Conservation (phyloP, 2,797 vertebrate species). For the Erithacus rubecula region DNA sequence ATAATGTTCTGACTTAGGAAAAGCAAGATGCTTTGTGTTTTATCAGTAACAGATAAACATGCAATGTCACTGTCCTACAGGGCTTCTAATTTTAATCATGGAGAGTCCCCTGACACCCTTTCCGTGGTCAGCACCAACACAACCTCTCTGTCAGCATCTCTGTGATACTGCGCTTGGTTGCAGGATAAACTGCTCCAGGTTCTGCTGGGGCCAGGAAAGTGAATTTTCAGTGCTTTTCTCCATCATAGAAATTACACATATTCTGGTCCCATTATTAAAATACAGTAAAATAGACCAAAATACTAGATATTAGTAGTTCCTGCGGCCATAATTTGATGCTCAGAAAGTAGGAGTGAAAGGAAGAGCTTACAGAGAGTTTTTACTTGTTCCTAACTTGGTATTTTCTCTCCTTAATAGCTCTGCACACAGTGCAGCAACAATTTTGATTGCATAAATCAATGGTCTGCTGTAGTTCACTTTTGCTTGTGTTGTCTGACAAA, state of each 20-base stretch:
- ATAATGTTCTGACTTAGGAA: neutral
- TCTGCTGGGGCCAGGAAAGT: neutral
- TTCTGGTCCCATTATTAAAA: neutral
- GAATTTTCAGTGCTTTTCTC: neutral
- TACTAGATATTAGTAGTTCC: neutral
- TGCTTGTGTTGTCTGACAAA: neutral
- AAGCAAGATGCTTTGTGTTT: neutral
- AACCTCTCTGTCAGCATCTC: neutral
- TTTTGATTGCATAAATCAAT: conserved; percentile 49
- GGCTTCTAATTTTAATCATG: neutral
- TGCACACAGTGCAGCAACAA: neutral
- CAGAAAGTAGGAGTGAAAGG: neutral
- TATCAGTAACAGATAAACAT: neutral
- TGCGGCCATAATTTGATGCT: neutral
- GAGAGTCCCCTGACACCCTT: neutral
- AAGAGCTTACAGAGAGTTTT: neutral
- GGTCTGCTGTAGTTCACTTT: neutral
- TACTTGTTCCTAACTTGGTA: conserved; percentile 14
- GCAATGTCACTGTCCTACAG: fast-evolving
- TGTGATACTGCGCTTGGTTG: neutral
- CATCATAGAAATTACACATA: fast-evolving
- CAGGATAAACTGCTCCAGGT: neutral
- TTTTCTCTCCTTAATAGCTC: neutral
- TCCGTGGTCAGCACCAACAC: neutral
- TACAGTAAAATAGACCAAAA: neutral